Conservation (phyloP, 2,888 invertebrate genomes). For the Erebia aethiops region DNA sequence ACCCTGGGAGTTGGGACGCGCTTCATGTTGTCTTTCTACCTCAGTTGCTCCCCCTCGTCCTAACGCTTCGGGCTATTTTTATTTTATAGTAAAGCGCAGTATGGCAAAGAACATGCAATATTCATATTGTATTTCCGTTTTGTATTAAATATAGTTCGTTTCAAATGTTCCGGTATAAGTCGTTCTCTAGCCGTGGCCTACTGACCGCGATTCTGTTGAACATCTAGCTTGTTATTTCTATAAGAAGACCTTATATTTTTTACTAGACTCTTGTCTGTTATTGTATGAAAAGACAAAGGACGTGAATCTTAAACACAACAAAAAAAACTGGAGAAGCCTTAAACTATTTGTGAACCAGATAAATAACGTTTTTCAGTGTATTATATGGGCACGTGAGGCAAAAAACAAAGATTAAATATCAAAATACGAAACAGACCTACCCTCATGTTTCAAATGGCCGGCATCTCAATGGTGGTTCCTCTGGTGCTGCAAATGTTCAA, state of each 20-base stretch:
- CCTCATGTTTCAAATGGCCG: too few relatives aligned
- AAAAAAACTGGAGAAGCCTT: conserved; percentile 4
- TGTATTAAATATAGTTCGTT: conserved; percentile 40
- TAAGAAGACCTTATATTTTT: conserved; percentile 44
- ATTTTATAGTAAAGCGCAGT: conserved; percentile 1
- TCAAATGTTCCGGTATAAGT: conserved; percentile 66
- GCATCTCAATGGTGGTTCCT: too few relatives aligned
- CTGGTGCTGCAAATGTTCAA: too few relatives aligned
- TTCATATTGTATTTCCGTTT: conserved; percentile 31
- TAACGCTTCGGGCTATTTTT: too few relatives aligned
- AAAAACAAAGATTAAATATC: too few relatives aligned
- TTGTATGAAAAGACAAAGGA: conserved; percentile 13
- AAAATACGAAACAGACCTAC: too few relatives aligned
- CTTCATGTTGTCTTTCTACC: too few relatives aligned
- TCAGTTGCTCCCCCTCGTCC: too few relatives aligned
- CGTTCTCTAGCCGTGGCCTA: conserved; percentile 74
- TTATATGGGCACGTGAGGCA: neutral
- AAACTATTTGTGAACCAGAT: neutral
- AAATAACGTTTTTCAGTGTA: neutral
- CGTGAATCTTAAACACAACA: conserved; percentile 13
- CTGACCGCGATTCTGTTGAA: conserved; percentile 72
- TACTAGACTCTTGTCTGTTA: conserved; percentile 1
- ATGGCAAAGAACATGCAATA: conserved; percentile 8
- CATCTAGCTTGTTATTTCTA: conserved; percentile 61
- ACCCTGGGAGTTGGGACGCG: too few relatives aligned